Conservation (phyloP, 2,888 invertebrate genomes). For the Schrankia costaestrigalis region DNA sequence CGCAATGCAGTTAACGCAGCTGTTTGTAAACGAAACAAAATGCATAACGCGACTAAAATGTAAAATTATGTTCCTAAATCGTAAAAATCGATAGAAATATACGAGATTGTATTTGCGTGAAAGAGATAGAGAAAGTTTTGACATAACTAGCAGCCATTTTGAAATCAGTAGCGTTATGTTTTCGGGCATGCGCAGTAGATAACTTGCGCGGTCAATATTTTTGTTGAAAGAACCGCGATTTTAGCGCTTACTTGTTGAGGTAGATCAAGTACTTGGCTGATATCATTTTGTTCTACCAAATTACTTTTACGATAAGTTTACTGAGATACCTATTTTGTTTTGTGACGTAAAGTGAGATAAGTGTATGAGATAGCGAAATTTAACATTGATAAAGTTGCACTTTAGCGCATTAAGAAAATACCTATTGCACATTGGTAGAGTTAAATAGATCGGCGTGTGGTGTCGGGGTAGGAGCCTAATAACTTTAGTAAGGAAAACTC, state of each 20-base stretch:
- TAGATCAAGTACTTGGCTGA: not conserved
- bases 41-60: not conserved
- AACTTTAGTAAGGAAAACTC: too few relatives aligned
- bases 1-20: not conserved
- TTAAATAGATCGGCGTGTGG: not conserved
- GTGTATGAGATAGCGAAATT: too few relatives aligned
- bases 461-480: too few relatives aligned
- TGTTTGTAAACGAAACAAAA: not conserved
- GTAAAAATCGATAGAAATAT: not conserved
- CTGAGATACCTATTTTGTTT: not conserved
- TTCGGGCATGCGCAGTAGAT: constrained; percentile 27
- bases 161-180: constrained; percentile 8
- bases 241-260: constrained; percentile 3
- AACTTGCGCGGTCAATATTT: constrained; percentile 26
- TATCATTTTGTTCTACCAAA: not conserved
- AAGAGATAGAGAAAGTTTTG: constrained; percentile 9
- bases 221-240: not conserved
- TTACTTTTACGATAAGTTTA: not conserved
- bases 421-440: not conserved
- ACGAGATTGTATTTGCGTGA: not conserved
- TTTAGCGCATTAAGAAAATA: too few relatives aligned
- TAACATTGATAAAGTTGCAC: too few relatives aligned
- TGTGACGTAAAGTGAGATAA: too few relatives aligned
- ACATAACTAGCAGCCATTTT: constrained; percentile 9
- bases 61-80: not conserved